Evolutionary conservation across 2,888 invertebrate genomes (phyloP).

Genomic region (Eupithecia abbreviata): DNA sequence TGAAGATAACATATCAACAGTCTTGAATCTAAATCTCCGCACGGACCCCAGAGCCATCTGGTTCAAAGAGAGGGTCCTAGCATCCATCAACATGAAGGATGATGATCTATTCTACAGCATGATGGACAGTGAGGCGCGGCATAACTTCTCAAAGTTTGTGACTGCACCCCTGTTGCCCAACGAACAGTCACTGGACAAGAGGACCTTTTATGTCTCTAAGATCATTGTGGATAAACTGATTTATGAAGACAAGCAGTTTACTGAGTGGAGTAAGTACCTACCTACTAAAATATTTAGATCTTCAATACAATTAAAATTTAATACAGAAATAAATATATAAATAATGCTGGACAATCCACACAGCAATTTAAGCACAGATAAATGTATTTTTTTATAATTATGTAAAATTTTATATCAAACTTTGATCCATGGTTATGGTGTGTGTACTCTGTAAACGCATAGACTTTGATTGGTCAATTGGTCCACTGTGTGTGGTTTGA

Average conservation of each 20-base stretch:
- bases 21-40: slow-evolving; percentile 51
- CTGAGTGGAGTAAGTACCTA: slow-evolving; percentile 88
- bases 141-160: slow-evolving; percentile 63
- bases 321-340: not conserved
- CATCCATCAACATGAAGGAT: slow-evolving; percentile 82
- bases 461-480: too few relatives aligned
- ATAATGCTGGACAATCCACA: too few relatives aligned
- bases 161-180: slow-evolving; percentile 58
- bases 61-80: slow-evolving; percentile 86
- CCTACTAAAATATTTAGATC: not conserved
- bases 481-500: too few relatives aligned
- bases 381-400: not conserved
- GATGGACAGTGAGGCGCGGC: slow-evolving; percentile 80
- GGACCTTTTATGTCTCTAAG: slow-evolving; percentile 87
- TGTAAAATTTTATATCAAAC: too few relatives aligned
- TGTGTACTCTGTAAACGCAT: too few relatives aligned
- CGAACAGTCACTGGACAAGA: slow-evolving; percentile 77
- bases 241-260: slow-evolving; percentile 88
- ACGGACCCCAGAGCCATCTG: slow-evolving; percentile 86
- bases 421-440: too few relatives aligned
- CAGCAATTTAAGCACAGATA: too few relatives aligned
- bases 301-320: not conserved
- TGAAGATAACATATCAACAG: slow-evolving; percentile 35
- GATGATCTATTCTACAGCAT: slow-evolving; percentile 85
- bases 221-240: slow-evolving; percentile 88